These are phyloP conservation scores for Drosophila tristis DNA, from an alignment of 1,140 invertebrate species.

Conservation along the genomic window DNA sequence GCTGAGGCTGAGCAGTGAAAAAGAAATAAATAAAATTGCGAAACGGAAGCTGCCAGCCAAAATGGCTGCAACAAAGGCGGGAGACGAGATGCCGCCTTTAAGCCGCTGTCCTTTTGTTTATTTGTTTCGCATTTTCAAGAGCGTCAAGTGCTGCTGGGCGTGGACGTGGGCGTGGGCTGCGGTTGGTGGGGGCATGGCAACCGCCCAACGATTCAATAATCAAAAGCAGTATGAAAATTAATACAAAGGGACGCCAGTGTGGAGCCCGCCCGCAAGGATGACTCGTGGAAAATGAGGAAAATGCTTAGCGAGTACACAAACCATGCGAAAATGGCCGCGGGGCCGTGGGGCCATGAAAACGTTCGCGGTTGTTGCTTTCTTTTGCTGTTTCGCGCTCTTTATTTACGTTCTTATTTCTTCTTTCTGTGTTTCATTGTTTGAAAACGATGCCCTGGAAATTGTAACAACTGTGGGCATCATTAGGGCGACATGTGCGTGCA, in stretches of 20 bases:
- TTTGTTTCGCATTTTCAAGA: constrained; percentile 65
- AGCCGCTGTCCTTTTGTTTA: constrained; percentile 63
- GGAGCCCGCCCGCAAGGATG: constrained; percentile 15
- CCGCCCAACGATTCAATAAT: constrained; percentile 65
- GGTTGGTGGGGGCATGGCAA: neutral
- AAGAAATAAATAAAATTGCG: constrained; percentile 49
- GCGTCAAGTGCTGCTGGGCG: constrained; percentile 23
- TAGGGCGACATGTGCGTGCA: constrained; percentile 55
- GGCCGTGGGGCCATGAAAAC: constrained; percentile 29
- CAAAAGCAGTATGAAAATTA: constrained; percentile 73
- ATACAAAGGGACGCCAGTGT: constrained; percentile 60
- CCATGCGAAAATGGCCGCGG: constrained; percentile 37
- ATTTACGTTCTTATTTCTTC: constrained; percentile 23
- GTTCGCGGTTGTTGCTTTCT: constrained; percentile 38
- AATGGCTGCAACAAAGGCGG: constrained; percentile 37
- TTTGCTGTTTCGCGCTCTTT: constrained; percentile 2
- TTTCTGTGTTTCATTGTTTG: constrained; percentile 57
- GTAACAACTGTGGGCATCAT: constrained; percentile 62
- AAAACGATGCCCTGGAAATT: constrained; percentile 58
- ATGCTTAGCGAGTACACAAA: constrained; percentile 42
- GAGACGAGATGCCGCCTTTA: constrained; percentile 43
- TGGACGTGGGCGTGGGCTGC: constrained; percentile 7
- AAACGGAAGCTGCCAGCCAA: constrained; percentile 60
- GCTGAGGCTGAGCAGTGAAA: constrained; percentile 3
- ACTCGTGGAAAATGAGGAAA: constrained; percentile 40